Base-by-base conservation (phyloP, 2,113 vertebrate genomes). In the Paracanthobrama guichenoti region DNA sequence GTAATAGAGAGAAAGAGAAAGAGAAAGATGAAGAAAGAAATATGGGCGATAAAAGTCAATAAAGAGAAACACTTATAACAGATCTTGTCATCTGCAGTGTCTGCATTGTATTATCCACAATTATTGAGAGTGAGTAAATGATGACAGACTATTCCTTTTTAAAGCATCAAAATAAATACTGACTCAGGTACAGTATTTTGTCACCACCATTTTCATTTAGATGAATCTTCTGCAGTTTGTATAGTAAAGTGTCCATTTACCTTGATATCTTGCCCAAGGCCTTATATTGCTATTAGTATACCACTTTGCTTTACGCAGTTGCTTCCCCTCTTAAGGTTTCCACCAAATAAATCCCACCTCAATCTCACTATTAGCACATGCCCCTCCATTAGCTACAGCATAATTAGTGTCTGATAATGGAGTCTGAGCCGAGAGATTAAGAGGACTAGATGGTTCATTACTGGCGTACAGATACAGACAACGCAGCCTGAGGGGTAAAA, bases 341-440 rank as follows among this genome's bases (percentile, higher is more conserved):
- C 59, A 75, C 35, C 48, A 77, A 85, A 90, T 89, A 89, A 89
- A 93, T 90, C 87, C 89, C 46, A 79, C 81, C 87, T 86, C 86
- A 86, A 16, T 71, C 81, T 82, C 11, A 79, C 84, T 76, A 90
- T 92, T 91, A 93, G 85, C 86, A 86, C 85, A 82, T 59, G 79
- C 67, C 81, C 80, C 86, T 83, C 87, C 86, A 89, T 91, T 92
- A 92, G 86, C 84, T 79, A 87, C 88, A 90, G 86, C 87, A 88
- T 88, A 90, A 92, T 92, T 91, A 93, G 88, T 89, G 83, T 84
- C 86, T 77, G 80, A 55, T 90, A 90, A 92, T 90, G 86, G 91
- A 91, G 90, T 88, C 91, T 88, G 87, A 88, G 83, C 85, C 87
- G 76, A 85, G 90, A 91, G 89, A 92, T 88, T 86, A 92, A 88